Evolutionary conservation across 1,140 invertebrate species (phyloP).

Genomic region (Drosophila pseudoananassae): DNA sequence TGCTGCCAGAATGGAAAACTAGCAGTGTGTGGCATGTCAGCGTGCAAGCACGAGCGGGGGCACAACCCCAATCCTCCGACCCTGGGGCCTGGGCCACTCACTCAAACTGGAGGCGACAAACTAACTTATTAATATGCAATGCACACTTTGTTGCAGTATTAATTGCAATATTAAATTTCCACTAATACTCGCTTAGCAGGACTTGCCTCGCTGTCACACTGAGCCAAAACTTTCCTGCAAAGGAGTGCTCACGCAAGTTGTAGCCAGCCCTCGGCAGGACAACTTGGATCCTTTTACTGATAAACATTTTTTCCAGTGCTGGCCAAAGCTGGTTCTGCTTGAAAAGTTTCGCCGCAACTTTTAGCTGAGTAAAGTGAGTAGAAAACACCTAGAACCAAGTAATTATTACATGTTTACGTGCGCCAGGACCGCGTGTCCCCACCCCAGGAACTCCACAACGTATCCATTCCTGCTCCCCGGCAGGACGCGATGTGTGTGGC

Average conservation of each 20-base stretch:
- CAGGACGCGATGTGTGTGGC: conserved; percentile 14
- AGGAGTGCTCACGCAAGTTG: too few species aligned
- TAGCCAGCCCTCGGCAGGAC: not conserved
- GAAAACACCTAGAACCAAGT: conserved; percentile 58
- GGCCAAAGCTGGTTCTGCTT: conserved; percentile 16
- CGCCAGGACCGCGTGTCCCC: conserved; percentile 27
- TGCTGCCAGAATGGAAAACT: conserved; percentile 50
- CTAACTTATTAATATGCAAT: conserved; percentile 82
- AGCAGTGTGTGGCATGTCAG: conserved; percentile 17
- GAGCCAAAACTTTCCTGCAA: not conserved
- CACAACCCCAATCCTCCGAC: conserved; percentile 1
- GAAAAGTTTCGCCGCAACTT: conserved; percentile 49
- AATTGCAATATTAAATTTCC: conserved; percentile 83
- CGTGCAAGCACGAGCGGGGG: not conserved
- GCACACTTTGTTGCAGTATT: conserved; percentile 81
- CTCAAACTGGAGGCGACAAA: conserved; percentile 57
- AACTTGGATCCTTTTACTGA: not conserved
- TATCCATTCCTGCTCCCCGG: conserved; percentile 8
- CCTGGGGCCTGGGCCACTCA: conserved; percentile 21
- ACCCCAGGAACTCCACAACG: not conserved
- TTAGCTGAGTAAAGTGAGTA: conserved; percentile 50
- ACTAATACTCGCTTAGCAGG: conserved; percentile 78
- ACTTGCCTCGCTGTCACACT: conserved; percentile 21
- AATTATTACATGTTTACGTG: conserved; percentile 69
- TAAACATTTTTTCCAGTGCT: not conserved